These are phyloP conservation scores for Amphiprion ocellaris DNA, from an alignment of 2,113 vertebrate species.

Conservation along the genomic window DNA sequence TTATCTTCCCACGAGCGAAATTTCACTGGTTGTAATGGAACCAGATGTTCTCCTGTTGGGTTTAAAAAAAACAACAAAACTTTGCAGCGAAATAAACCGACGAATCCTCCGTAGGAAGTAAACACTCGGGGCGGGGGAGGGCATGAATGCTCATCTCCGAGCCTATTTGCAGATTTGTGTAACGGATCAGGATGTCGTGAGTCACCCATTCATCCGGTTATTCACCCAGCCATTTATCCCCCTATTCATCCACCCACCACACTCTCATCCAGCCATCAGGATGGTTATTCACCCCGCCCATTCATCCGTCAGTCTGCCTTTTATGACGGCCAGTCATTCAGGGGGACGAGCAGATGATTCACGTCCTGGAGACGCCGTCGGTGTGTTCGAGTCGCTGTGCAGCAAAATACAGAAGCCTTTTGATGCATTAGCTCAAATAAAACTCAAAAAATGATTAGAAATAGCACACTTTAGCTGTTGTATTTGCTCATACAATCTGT, in stretches of 20 bases:
- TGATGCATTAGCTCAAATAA: too few species aligned
- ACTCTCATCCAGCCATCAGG: conserved; percentile 42
- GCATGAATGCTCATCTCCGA: conserved; percentile 34
- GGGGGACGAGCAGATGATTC: conserved; percentile 55
- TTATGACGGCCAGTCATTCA: conserved; percentile 53
- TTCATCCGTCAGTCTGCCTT: conserved; percentile 60
- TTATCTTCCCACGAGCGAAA: too few species aligned
- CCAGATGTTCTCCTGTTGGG: too few species aligned
- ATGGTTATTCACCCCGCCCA: conserved; percentile 31
- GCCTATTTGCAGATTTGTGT: conserved; percentile 53
- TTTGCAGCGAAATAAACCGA: too few species aligned
- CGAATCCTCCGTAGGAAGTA: conserved; percentile 17
- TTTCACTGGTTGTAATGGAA: too few species aligned
- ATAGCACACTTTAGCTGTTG: too few species aligned
- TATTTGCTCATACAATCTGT: too few species aligned
- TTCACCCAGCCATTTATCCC: conserved; percentile 32
- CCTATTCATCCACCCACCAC: conserved; percentile 42
- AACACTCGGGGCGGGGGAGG: not conserved
- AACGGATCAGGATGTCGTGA: conserved; percentile 62
- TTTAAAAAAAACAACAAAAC: too few species aligned
- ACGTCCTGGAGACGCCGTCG: conserved; percentile 34
- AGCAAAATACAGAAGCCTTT: too few species aligned
- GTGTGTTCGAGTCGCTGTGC: conserved; percentile 7
- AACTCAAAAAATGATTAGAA: too few species aligned
- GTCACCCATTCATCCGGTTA: conserved; percentile 52